These are phyloP conservation scores for Ernsta delagoae DNA, from an alignment of 2,888 invertebrate genomes.

Conservation along the genomic window DNA sequence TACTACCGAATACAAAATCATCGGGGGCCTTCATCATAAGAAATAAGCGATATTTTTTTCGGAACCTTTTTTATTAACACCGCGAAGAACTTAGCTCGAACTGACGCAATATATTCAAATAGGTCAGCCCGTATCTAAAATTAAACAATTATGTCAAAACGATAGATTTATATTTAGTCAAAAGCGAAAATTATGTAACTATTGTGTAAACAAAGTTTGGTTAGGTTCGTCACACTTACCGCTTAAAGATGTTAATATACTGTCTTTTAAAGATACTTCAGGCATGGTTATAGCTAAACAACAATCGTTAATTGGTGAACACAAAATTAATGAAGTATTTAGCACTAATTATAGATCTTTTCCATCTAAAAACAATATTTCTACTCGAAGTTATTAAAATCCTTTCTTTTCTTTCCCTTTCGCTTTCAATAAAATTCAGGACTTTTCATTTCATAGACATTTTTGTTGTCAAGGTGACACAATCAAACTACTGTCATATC, in stretches of 20 bases:
- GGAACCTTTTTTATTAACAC: slow-evolving; percentile 32
- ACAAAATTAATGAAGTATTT: background rate
- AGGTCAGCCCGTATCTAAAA: slow-evolving; percentile 72
- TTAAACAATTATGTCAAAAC: slow-evolving; percentile 74
- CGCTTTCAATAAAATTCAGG: no score
- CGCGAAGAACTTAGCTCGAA: slow-evolving; percentile 43
- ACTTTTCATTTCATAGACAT: no score
- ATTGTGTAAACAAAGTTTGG: slow-evolving; percentile 33
- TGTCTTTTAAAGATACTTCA: slow-evolving; percentile 68
- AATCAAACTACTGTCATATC: no score
- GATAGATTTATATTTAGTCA: slow-evolving; percentile 58
- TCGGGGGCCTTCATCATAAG: slow-evolving; percentile 41
- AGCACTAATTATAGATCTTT: background rate
- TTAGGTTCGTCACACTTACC: slow-evolving; percentile 54
- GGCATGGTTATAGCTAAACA: slow-evolving; percentile 56
- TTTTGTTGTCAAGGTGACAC: no score
- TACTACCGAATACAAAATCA: slow-evolving; percentile 40
- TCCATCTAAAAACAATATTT: background rate
- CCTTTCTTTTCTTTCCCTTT: no score
- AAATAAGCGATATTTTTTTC: background rate
- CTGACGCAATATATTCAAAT: slow-evolving; percentile 58
- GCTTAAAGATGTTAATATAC: slow-evolving; percentile 69
- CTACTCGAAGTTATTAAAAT: no score
- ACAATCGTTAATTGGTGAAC: background rate
- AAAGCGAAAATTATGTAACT: slow-evolving; percentile 77